Evolutionary conservation across 2,888 invertebrate genomes (phyloP).

Genomic region (Aricia artaxerxes): DNA sequence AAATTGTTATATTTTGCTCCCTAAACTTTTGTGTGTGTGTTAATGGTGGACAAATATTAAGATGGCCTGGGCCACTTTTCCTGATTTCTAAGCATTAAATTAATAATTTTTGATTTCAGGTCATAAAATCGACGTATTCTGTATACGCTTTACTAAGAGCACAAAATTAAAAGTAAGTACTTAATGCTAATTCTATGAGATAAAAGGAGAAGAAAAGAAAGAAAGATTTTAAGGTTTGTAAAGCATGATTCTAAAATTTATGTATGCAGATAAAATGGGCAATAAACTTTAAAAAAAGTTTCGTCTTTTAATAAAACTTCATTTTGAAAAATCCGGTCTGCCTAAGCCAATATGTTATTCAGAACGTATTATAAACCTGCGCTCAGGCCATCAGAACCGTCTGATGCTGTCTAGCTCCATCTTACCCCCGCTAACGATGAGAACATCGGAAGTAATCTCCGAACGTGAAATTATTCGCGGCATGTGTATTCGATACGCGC

Average conservation of each 20-base stretch:
- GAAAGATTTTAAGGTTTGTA: background rate
- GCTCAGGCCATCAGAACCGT: too few relatives aligned
- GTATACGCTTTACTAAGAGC: constrained; percentile 5
- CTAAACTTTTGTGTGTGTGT: too few relatives aligned
- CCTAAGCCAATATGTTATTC: background rate
- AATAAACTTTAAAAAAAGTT: background rate
- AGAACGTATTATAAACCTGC: too few relatives aligned
- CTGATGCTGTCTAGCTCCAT: background rate
- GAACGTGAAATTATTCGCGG: constrained; percentile 28
- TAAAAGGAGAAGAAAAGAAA: background rate
- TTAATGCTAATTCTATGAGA: background rate
- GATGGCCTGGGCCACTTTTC: too few relatives aligned
- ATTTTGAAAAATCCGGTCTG: background rate
- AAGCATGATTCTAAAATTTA: background rate
- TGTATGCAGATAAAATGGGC: background rate
- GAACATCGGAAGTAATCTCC: constrained; percentile 15
- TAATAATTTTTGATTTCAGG: background rate
- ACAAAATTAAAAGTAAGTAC: constrained; percentile 16
- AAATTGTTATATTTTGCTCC: too few relatives aligned
- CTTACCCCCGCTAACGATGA: background rate
- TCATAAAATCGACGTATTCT: constrained; percentile 20
- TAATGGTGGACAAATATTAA: too few relatives aligned
- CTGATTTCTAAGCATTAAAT: background rate
- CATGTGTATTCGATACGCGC: constrained; percentile 30
- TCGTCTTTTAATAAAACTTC: background rate